Conservation (phyloP, 2,888 invertebrate genomes). For the Corythucha ciliata region DNA sequence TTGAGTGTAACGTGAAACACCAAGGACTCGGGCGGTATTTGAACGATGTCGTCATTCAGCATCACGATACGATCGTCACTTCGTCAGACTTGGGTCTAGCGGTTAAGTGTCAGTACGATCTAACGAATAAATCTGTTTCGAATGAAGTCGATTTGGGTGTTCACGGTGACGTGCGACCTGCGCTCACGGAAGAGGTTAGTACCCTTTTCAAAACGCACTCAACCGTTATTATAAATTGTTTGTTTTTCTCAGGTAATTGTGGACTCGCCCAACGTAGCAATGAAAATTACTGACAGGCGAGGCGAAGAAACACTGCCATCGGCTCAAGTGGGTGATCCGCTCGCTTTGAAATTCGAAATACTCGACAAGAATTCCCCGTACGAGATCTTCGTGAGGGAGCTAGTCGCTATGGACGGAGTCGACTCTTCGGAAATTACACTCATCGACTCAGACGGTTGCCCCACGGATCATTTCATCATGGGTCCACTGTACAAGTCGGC, state of each 20-base stretch:
- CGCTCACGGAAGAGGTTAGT: slow-evolving; percentile 70
- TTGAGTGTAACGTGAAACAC: slow-evolving; percentile 86
- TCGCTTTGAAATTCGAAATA: slow-evolving; percentile 84
- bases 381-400: slow-evolving; percentile 88
- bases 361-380: slow-evolving; percentile 86
- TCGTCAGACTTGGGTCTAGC: slow-evolving; percentile 87
- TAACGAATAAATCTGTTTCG: slow-evolving; percentile 87
- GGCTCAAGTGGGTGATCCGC: slow-evolving; percentile 85
- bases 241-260: slow-evolving; percentile 48
- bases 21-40: slow-evolving; percentile 59
- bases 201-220: slow-evolving; percentile 41
- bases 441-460: slow-evolving; percentile 84
- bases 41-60: slow-evolving; percentile 89
- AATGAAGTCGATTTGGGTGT: slow-evolving; percentile 86
- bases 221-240: neutral
- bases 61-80: slow-evolving; percentile 91
- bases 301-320: slow-evolving; percentile 75
- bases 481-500: slow-evolving; percentile 78
- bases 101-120: slow-evolving; percentile 87
- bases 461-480: slow-evolving; percentile 90
- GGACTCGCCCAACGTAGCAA: slow-evolving; percentile 88
- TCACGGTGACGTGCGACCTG: slow-evolving; percentile 76
- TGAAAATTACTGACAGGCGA: slow-evolving; percentile 80
- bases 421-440: slow-evolving; percentile 87
- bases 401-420: slow-evolving; percentile 89